Evolutionary conservation across 2,797 vertebrate genomes (phyloP), one percentile per base, ranked within the genome.

Genomic region (Presbytis comata): DNA sequence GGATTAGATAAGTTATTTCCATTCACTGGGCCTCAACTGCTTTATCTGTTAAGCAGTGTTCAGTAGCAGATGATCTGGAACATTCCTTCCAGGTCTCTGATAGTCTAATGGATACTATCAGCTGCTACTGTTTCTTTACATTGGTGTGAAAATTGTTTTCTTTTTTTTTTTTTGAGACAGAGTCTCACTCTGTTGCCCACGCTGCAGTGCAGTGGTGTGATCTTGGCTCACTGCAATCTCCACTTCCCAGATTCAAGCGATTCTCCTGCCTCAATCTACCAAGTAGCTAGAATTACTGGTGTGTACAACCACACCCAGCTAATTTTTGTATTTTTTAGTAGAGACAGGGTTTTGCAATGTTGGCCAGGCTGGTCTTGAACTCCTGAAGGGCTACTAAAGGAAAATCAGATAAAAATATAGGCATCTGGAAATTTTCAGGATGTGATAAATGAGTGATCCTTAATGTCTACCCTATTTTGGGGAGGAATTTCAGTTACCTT

Each of bases 131-230:
- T 89, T 90, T 95, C 64, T 93, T 93, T 93, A 36, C 53, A 64
- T 50, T 30, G 44, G 30, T 50, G 41, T 96, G 70, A 93, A 96
- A 96, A 74, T 17, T 70, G 9, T 76, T 93, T 92, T 91, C 72
- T 83, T 97, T 28, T 59, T 28, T 61, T 61, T 6, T 33, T 64
- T 33, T 64, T 64, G 61, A 64, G 30, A 50, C 48, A n/a, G 30
- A 64, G 30, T n/a, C 30, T 64, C 33, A 64, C 61, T 8, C 30
- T 64, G 16, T 64, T 64, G 61, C 30, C 14, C 30, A 64, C 6
- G 16, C 16, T 64, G 30, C 14, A 64, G 30, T 64, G 61, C 61
- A 64, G 61, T 64, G 14, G 30, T n/a, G 61, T 64, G 61, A 64
- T 64, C 33, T 64, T 16, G 7, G 61, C 30, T 64, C 30, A n/a